phyloP scores from a whole-genome alignment of 2,113 vertebrate genomes.

The Penelope pileata region DNA sequence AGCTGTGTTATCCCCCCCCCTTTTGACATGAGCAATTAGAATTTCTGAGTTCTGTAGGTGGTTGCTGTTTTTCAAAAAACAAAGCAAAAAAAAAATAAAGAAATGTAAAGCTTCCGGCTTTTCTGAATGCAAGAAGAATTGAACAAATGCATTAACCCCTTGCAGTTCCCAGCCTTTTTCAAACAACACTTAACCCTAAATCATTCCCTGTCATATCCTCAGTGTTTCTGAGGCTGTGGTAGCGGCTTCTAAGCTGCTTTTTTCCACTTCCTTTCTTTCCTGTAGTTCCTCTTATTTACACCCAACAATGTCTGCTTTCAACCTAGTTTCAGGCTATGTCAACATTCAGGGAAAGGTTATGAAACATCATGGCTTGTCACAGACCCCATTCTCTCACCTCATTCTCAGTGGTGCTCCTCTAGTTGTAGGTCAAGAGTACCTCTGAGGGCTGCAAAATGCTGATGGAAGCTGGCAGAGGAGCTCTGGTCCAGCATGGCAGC shows the following conservation, averaged over 20 bases:
- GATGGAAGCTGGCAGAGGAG: neutral
- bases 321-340: neutral
- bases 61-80: no score
- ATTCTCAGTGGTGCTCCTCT: neutral
- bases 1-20: neutral
- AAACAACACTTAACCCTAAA: neutral
- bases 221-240: neutral
- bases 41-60: neutral
- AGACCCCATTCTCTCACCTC: neutral
- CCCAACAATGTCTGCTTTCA: neutral
- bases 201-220: neutral
- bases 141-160: rapidly evolving
- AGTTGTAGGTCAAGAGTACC: neutral
- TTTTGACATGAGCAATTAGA: neutral
- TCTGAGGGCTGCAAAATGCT: neutral
- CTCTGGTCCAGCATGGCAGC: neutral
- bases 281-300: neutral
- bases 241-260: neutral
- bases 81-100: neutral
- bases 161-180: neutral
- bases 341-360: rapidly evolving
- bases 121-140: neutral
- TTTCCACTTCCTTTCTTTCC: neutral
- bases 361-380: neutral
- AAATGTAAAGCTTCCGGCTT: neutral